These are phyloP conservation scores for Rhinolophus ferrumequinum DNA, from an alignment of 2,113 vertebrate species.

Conservation along the genomic window DNA sequence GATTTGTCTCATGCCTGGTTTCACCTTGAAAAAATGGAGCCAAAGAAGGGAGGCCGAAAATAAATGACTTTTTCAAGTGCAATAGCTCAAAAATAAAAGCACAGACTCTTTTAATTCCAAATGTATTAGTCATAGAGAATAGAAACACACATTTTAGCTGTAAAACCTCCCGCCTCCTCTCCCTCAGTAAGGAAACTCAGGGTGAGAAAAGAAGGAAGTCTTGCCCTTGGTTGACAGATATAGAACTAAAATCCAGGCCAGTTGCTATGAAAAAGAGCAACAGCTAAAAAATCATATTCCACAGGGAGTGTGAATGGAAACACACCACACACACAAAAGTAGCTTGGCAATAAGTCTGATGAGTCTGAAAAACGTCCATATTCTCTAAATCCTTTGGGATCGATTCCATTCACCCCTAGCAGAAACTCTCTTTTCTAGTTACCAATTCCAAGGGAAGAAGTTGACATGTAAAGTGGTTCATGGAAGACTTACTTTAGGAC, in stretches of 20 bases:
- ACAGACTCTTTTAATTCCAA: not conserved
- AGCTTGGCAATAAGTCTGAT: not conserved
- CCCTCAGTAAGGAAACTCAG: not conserved
- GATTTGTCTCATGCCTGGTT: not conserved
- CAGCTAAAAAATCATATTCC: not conserved
- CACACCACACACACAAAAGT: not conserved
- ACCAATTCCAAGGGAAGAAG: not conserved
- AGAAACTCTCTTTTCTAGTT: not conserved
- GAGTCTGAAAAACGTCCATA: not conserved
- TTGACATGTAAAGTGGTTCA: not conserved
- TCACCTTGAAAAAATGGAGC: slow-evolving; percentile 38
- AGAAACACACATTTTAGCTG: not conserved
- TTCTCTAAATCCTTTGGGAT: not conserved
- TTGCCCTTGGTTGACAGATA: not conserved
- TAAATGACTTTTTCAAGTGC: not conserved
- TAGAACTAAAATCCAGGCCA: not conserved
- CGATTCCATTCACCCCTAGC: not conserved
- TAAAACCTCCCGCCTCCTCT: not conserved
- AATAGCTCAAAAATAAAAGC: not conserved
- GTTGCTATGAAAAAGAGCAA: not conserved
- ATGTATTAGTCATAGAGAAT: not conserved
- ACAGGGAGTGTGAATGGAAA: not conserved
- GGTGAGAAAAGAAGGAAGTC: not conserved
- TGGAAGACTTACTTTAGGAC: not conserved
- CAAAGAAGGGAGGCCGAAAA: not conserved